Conservation (phyloP, 2,888 invertebrate genomes). For the Agriopis marginaria region DNA sequence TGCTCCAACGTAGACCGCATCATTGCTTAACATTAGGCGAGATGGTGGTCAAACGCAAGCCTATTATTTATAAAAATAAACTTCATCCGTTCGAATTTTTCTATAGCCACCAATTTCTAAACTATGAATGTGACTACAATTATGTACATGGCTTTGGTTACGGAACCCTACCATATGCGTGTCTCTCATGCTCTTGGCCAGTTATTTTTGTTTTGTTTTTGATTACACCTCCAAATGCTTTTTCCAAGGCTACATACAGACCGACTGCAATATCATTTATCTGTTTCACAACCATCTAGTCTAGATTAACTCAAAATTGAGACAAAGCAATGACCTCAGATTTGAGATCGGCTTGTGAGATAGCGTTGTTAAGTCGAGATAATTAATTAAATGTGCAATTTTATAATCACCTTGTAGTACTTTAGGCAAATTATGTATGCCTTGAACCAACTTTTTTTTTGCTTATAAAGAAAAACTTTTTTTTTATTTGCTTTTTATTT, state of each 20-base stretch:
- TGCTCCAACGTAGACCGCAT: no score
- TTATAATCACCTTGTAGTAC: not conserved
- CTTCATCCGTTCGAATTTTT: no score
- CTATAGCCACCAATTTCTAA: no score
- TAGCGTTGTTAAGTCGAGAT: not conserved
- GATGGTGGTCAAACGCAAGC: no score
- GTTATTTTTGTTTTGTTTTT: not conserved
- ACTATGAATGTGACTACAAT: no score
- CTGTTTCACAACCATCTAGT: conserved; percentile 4
- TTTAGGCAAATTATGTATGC: not conserved
- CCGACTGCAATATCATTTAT: conserved; percentile 1
- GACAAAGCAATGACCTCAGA: not conserved
- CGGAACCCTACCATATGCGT: no score
- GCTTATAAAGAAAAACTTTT: no score
- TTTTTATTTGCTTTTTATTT: no score
- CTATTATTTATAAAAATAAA: no score
- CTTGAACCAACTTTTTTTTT: no score
- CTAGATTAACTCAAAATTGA: conserved; percentile 9
- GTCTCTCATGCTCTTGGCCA: not conserved
- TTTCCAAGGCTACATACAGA: conserved; percentile 2
- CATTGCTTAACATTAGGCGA: no score
- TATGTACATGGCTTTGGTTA: no score
- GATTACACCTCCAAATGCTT: not conserved
- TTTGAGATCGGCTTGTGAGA: conserved; percentile 4
- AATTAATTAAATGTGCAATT: conserved; percentile 7